Percentiles rank a stretch among this genome's conserved stretches.
phyloP scores from a whole-genome alignment of 2,888 invertebrate genomes.

The Hydrotaea cyrtoneurina region DNA sequence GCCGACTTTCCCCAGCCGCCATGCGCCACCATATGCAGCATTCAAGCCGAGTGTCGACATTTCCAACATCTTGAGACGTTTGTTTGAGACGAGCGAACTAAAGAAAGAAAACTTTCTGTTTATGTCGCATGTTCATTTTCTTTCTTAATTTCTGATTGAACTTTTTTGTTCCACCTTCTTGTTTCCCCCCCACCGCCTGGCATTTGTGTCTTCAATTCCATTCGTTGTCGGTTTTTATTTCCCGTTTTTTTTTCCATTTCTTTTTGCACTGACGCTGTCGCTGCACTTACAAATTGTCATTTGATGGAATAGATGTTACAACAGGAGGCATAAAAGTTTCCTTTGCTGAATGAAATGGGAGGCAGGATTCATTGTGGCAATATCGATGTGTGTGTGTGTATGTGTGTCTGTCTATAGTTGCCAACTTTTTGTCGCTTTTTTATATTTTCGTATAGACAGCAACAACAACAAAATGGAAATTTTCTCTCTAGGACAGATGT shows the following conservation, averaged over 20 bases:
- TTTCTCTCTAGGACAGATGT: slow-evolving; percentile 59
- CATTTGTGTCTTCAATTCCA: slow-evolving; percentile 41
- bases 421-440: slow-evolving; percentile 9
- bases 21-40: slow-evolving; percentile 54
- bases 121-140: slow-evolving; percentile 67
- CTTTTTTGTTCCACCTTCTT: slow-evolving; percentile 51
- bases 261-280: slow-evolving; percentile 24
- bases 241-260: slow-evolving; percentile 3
- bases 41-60: slow-evolving; percentile 62
- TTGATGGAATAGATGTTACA: slow-evolving; percentile 64
- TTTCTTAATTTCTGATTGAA: slow-evolving; percentile 69
- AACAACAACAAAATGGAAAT: slow-evolving; percentile 44
- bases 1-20: slow-evolving; percentile 40
- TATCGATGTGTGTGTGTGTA: slow-evolving; percentile 9
- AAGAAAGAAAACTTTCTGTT: slow-evolving; percentile 61
- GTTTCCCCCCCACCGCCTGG: slow-evolving; percentile 24
- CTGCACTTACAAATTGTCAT: slow-evolving; percentile 59
- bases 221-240: slow-evolving; percentile 59
- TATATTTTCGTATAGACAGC: slow-evolving; percentile 6
- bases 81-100: slow-evolving; percentile 27
- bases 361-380: slow-evolving; percentile 5
- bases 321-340: slow-evolving; percentile 53
- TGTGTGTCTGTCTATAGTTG: slow-evolving; percentile 4
- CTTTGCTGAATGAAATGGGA: background rate
- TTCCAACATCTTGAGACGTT: slow-evolving; percentile 47